Conservation (phyloP, 1,140 invertebrate species). For the Drosophila insularis region DNA sequence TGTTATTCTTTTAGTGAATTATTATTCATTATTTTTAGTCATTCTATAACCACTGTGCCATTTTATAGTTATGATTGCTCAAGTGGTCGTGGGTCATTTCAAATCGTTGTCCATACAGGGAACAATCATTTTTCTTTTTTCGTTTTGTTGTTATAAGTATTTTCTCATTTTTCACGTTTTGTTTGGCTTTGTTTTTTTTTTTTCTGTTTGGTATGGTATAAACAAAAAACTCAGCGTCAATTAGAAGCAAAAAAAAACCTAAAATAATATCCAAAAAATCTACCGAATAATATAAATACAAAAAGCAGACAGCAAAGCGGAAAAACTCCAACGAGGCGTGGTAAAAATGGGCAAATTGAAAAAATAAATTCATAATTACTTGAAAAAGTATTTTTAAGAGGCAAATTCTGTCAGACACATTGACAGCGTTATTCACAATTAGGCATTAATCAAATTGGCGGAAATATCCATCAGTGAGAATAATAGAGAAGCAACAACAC, state of each 20-base stretch:
- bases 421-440: slow-evolving; percentile 49
- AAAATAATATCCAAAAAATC: slow-evolving; percentile 13
- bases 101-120: slow-evolving; percentile 29
- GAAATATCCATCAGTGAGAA: slow-evolving; percentile 59
- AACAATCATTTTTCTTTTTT: slow-evolving; percentile 44
- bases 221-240: slow-evolving; percentile 46
- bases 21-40: neutral
- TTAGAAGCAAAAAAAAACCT: slow-evolving; percentile 51
- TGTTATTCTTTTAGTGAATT: too few relatives aligned
- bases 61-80: neutral
- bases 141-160: neutral
- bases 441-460: slow-evolving; percentile 49
- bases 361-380: slow-evolving; percentile 9
- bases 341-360: neutral
- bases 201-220: slow-evolving; percentile 29
- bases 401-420: slow-evolving; percentile 19
- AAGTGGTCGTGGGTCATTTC: slow-evolving; percentile 26
- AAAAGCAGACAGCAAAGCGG: slow-evolving; percentile 32
- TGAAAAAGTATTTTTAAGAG: neutral
- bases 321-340: slow-evolving; percentile 43
- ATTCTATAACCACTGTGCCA: slow-evolving; percentile 23
- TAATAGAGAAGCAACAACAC: slow-evolving; percentile 22
- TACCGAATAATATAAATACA: slow-evolving; percentile 54
- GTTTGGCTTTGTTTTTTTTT: slow-evolving; percentile 16
- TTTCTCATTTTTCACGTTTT: neutral